Percentiles rank a stretch among this genome's conserved stretches.
phyloP scores from a whole-genome alignment of 2,797 vertebrate genomes.

The Gallirallus australis region DNA sequence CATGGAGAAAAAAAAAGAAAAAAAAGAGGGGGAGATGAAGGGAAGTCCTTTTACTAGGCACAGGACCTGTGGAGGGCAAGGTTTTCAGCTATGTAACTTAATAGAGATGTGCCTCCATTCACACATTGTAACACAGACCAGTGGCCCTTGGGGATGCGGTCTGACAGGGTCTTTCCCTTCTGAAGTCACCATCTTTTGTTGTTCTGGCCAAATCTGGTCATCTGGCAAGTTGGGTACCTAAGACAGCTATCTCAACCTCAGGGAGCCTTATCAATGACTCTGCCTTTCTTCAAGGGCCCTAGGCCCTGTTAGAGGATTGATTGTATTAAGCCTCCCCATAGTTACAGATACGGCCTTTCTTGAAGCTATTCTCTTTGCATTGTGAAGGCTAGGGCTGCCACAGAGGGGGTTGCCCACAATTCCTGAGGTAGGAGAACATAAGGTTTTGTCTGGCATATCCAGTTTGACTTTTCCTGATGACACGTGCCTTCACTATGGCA shows the following conservation, averaged over 20 bases:
- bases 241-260: not conserved
- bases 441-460: not conserved
- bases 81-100: not conserved
- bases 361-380: not conserved
- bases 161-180: not conserved
- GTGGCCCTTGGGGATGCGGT: accelerated
- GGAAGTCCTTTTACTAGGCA: not conserved
- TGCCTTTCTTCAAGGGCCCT: not conserved
- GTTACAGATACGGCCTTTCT: not conserved
- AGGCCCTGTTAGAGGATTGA: too few relatives aligned
- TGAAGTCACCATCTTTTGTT: not conserved
- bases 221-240: not conserved
- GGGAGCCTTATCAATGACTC: not conserved
- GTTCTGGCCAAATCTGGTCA: not conserved
- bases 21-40: not conserved
- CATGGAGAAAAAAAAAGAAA: not conserved
- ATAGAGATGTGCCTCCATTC: not conserved
- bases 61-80: not conserved
- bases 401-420: not conserved
- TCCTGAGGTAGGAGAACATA: not conserved
- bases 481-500: not conserved
- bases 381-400: not conserved
- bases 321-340: not conserved
- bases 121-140: not conserved
- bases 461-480: not conserved